phyloP scores from a whole-genome alignment of 2,888 invertebrate genomes.

The Tachina lurida region DNA sequence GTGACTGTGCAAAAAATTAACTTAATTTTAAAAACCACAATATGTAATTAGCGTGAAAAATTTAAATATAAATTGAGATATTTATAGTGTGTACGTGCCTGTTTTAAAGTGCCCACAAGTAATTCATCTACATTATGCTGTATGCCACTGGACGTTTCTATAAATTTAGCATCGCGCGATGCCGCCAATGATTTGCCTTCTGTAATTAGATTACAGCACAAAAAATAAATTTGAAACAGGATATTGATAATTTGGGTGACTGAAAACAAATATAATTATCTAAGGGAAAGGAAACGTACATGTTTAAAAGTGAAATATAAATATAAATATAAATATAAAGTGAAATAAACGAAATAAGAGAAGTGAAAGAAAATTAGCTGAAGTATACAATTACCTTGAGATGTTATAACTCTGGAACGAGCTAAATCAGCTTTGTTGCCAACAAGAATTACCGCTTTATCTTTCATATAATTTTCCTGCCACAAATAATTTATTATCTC shows the following conservation, averaged over 20 bases:
- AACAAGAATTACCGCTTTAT: constrained; percentile 94
- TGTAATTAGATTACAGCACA: constrained; percentile 81
- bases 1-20: too few relatives aligned
- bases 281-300: too few relatives aligned
- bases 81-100: constrained; percentile 81
- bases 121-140: constrained; percentile 98
- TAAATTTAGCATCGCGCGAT: constrained; percentile 95
- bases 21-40: background rate
- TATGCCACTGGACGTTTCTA: constrained; percentile 97
- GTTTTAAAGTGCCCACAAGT: constrained; percentile 95
- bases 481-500: constrained; percentile 94
- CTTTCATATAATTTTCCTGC: constrained; percentile 91
- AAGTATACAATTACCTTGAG: constrained; percentile 87
- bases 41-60: background rate
- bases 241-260: background rate
- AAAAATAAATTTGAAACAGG: background rate
- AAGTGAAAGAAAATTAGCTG: background rate
- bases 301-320: too few relatives aligned
- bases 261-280: background rate
- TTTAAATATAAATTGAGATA: background rate
- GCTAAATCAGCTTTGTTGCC: constrained; percentile 97
- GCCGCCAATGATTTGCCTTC: constrained; percentile 96
- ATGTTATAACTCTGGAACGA: constrained; percentile 91
- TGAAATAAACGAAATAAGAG: background rate
- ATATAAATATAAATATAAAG: background rate